These are phyloP conservation scores for Ichneumon xanthorius DNA, from an alignment of 2,888 invertebrate species.

Conservation along the genomic window DNA sequence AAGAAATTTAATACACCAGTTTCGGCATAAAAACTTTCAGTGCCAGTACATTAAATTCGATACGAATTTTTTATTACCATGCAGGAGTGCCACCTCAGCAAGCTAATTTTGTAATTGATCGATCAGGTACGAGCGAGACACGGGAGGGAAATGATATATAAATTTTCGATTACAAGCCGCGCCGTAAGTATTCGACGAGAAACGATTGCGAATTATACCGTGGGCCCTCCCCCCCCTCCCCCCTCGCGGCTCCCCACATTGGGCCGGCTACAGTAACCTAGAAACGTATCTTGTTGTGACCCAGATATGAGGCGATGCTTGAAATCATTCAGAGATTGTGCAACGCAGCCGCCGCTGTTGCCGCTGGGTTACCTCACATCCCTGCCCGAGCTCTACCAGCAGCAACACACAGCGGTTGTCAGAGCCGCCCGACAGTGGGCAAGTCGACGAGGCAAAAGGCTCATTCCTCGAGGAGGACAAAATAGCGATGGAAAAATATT, in stretches of 20 bases:
- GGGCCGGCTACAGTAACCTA: slow-evolving; percentile 84
- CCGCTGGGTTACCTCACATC: slow-evolving; percentile 82
- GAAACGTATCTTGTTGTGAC: slow-evolving; percentile 85
- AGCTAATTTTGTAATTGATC: background rate
- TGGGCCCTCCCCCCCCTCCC: slow-evolving; percentile 9
- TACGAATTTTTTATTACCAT: too few relatives aligned
- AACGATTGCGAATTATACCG: slow-evolving; percentile 60
- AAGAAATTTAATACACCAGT: too few relatives aligned
- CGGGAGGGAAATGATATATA: background rate
- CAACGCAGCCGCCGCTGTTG: slow-evolving; percentile 78
- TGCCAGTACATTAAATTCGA: too few relatives aligned
- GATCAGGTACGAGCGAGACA: background rate
- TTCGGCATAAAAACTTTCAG: too few relatives aligned
- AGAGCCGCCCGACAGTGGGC: slow-evolving; percentile 58
- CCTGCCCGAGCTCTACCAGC: slow-evolving; percentile 68
- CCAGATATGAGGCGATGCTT: slow-evolving; percentile 85
- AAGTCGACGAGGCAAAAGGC: slow-evolving; percentile 59
- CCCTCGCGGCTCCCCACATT: slow-evolving; percentile 69
- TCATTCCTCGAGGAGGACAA: slow-evolving; percentile 50
- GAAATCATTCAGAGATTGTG: slow-evolving; percentile 85
- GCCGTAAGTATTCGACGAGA: slow-evolving; percentile 41
- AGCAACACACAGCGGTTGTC: slow-evolving; percentile 48
- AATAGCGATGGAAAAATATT: slow-evolving; percentile 25
- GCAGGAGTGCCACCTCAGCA: background rate
- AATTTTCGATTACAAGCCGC: slow-evolving; percentile 36